These are phyloP conservation scores for Ptilorrhoa leucosticta DNA, from an alignment of 2,113 vertebrate species.

Conservation along the genomic window DNA sequence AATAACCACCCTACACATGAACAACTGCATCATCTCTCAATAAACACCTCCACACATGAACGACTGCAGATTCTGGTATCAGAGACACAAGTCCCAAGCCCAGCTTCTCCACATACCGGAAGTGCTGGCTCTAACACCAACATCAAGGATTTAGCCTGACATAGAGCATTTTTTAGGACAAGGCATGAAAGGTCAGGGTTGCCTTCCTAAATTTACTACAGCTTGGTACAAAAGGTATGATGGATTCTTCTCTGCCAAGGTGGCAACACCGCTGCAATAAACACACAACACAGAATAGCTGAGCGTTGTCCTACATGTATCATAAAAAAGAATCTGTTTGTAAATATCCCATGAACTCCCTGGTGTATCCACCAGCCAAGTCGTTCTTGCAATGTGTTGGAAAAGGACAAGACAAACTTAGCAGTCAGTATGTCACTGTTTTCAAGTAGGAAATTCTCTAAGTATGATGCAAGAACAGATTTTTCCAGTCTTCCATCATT, in stretches of 20 bases:
- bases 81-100: background rate
- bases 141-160: background rate
- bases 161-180: background rate
- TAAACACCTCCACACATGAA: background rate
- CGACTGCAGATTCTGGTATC: background rate
- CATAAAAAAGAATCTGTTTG: background rate
- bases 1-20: background rate
- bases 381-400: background rate
- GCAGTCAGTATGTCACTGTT: background rate
- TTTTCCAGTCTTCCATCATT: background rate
- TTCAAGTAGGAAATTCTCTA: background rate
- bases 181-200: background rate
- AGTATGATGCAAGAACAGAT: background rate
- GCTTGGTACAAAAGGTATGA: background rate
- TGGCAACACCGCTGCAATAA: background rate
- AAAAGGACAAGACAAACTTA: background rate
- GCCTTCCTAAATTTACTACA: background rate
- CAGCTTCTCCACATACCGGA: background rate
- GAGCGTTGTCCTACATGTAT: accelerated
- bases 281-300: background rate
- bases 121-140: background rate
- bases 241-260: background rate
- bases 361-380: background rate
- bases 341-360: background rate
- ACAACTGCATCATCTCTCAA: background rate